Evolutionary conservation across 2,113 vertebrate species (phyloP).

Genomic region (Bucco capensis): DNA sequence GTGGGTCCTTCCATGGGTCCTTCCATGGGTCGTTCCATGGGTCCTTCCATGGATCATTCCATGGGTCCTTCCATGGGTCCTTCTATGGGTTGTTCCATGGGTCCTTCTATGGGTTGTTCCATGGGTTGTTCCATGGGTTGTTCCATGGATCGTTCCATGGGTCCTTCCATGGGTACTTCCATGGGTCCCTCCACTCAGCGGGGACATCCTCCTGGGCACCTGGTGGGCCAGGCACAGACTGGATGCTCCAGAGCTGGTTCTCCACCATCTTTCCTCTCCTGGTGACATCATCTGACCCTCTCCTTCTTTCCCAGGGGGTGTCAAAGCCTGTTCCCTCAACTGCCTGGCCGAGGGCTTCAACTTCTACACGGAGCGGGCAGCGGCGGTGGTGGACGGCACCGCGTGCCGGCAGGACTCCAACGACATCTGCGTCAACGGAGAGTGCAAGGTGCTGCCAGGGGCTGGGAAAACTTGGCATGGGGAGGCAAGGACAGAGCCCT

Average conservation of each 20-base stretch:
- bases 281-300: background rate
- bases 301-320: constrained; percentile 79
- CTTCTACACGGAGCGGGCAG: constrained; percentile 95
- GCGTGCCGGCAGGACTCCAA: constrained; percentile 89
- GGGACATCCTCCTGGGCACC: background rate
- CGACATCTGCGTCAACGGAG: constrained; percentile 94
- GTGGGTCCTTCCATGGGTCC: no score
- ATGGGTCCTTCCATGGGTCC: no score
- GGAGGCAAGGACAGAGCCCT: background rate
- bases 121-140: no score
- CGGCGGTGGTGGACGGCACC: constrained; percentile 92
- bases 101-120: no score
- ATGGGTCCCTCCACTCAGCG: background rate
- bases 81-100: no score
- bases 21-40: no score
- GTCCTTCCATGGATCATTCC: no score
- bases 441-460: constrained; percentile 85
- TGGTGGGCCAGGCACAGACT: background rate
- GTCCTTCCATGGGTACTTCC: no score
- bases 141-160: no score
- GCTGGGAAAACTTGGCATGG: background rate
- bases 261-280: background rate
- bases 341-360: constrained; percentile 97
- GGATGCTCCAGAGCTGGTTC: background rate
- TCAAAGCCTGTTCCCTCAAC: constrained; percentile 95